phyloP scores from a whole-genome alignment of 2,888 invertebrate genomes.

The Steinernema carpocapsae region DNA sequence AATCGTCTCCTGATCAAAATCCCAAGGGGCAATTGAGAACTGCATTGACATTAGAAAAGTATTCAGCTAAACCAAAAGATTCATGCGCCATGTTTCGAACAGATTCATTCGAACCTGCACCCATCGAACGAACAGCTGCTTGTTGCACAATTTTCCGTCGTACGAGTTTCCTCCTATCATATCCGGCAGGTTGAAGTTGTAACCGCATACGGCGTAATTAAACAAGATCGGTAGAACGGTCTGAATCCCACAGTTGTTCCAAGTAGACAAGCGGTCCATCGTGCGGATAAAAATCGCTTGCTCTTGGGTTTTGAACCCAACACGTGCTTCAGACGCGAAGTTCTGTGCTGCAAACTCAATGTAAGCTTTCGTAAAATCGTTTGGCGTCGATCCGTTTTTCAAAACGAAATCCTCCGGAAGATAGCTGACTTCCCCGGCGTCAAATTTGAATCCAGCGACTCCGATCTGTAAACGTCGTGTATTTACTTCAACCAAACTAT shows the following conservation, averaged over 20 bases:
- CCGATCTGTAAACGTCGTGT: constrained; percentile 70
- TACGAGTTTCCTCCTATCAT: constrained; percentile 85
- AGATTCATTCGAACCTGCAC: constrained; percentile 76
- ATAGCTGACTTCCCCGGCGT: constrained; percentile 77
- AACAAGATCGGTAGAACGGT: constrained; percentile 43
- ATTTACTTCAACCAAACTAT: neutral
- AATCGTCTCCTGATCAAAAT: constrained; percentile 76
- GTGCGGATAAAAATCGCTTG: constrained; percentile 85
- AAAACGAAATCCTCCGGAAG: constrained; percentile 45
- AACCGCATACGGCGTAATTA: constrained; percentile 75
- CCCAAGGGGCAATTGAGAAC: constrained; percentile 86
- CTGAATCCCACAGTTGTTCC: constrained; percentile 77
- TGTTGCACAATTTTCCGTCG: constrained; percentile 74
- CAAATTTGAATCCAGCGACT: constrained; percentile 86
- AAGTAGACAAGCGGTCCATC: constrained; percentile 84
- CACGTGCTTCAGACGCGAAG: constrained; percentile 79
- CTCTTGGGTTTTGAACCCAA: constrained; percentile 81
- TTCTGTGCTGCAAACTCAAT: constrained; percentile 42
- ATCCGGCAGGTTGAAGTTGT: constrained; percentile 87
- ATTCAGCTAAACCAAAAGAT: constrained; percentile 72
- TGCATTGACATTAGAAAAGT: constrained; percentile 90
- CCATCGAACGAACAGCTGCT: constrained; percentile 80
- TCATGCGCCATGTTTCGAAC: neutral
- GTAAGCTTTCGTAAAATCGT: constrained; percentile 77
- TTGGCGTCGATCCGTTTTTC: constrained; percentile 76